Percentiles rank a stretch among this genome's conserved stretches.
Evolutionary conservation across 2,888 invertebrate genomes (phyloP).

Genomic region (Alsophila aescularia): DNA sequence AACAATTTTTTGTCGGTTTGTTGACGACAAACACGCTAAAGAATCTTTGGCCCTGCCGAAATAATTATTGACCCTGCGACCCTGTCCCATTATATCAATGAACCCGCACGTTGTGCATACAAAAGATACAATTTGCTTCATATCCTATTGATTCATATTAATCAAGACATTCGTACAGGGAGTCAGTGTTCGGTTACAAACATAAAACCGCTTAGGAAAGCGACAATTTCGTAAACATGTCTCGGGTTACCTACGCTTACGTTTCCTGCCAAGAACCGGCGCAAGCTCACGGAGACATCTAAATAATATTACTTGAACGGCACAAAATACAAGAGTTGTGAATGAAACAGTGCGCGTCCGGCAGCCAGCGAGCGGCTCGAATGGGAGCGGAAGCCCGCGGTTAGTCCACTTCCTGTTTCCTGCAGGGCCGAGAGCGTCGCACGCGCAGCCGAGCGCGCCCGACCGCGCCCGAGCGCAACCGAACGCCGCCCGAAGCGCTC

Average conservation of each 20-base stretch:
- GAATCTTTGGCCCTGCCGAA: too few relatives aligned
- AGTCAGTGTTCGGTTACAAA: background rate
- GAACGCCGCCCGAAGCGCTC: slow-evolving; percentile 41
- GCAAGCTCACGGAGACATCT: slow-evolving; percentile 42
- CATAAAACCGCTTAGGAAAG: slow-evolving; percentile 1
- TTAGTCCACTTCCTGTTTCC: slow-evolving; percentile 85
- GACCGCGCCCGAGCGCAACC: slow-evolving; percentile 53
- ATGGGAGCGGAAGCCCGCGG: slow-evolving; percentile 84
- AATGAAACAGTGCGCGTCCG: slow-evolving; percentile 78
- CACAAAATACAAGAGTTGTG: slow-evolving; percentile 68
- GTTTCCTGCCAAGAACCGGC: slow-evolving; percentile 47
- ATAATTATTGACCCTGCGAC: too few relatives aligned
- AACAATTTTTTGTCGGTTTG: background rate
- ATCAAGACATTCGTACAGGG: background rate
- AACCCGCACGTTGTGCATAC: slow-evolving; percentile 1
- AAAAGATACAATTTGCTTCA: background rate
- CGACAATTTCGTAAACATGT: slow-evolving; percentile 42
- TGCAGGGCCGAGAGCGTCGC: slow-evolving; percentile 76
- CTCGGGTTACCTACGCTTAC: slow-evolving; percentile 49
- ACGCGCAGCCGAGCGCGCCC: slow-evolving; percentile 72
- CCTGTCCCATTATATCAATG: background rate
- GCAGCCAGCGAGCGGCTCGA: slow-evolving; percentile 56
- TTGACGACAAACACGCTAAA: slow-evolving; percentile 10
- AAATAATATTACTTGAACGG: slow-evolving; percentile 66
- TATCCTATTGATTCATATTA: background rate